A percentile compares a stretch with the other conserved stretches of the same genome.
These are phyloP conservation scores for Agrochola lota DNA, from an alignment of 2,888 invertebrate species.

Conservation along the genomic window DNA sequence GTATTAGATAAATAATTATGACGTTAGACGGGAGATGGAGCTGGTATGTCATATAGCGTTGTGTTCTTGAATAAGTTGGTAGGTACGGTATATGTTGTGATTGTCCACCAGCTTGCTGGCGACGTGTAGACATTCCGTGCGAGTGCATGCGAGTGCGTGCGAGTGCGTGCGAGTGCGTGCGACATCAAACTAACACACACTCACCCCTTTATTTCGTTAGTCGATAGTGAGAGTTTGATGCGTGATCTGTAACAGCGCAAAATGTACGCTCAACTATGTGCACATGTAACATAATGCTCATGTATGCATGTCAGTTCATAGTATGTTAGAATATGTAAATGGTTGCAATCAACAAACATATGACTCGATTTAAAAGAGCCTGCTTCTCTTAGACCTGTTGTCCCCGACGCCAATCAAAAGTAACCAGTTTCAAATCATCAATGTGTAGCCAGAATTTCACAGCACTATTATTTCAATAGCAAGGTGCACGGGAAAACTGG, in stretches of 20 bases:
- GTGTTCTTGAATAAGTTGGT: not conserved
- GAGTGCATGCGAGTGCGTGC: slow-evolving; percentile 35
- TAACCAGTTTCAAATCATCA: not conserved
- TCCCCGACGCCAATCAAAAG: not conserved
- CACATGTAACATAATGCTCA: slow-evolving; percentile 16
- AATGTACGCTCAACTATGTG: slow-evolving; percentile 67
- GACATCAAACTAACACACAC: slow-evolving; percentile 81
- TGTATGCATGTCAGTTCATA: slow-evolving; percentile 11
- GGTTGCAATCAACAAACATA: slow-evolving; percentile 15
- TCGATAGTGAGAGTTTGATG: slow-evolving; percentile 82
- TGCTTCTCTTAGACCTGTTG: not conserved
- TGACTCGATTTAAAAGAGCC: not conserved
- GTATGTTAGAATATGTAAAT: not conserved
- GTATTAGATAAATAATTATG: not conserved
- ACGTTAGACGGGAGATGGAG: not conserved
- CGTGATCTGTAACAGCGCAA: slow-evolving; percentile 84
- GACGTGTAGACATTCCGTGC: slow-evolving; percentile 9
- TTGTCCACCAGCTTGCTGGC: not conserved
- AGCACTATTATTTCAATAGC: not conserved
- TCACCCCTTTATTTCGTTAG: slow-evolving; percentile 84
- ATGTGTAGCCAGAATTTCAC: no score
- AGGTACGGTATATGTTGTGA: not conserved
- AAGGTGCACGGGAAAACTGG: not conserved
- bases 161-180: slow-evolving; percentile 62
- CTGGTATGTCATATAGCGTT: not conserved